Conservation (phyloP, 37 sponge, comb jelly and placozoan genomes). For the Bolinopsis microptera region DNA sequence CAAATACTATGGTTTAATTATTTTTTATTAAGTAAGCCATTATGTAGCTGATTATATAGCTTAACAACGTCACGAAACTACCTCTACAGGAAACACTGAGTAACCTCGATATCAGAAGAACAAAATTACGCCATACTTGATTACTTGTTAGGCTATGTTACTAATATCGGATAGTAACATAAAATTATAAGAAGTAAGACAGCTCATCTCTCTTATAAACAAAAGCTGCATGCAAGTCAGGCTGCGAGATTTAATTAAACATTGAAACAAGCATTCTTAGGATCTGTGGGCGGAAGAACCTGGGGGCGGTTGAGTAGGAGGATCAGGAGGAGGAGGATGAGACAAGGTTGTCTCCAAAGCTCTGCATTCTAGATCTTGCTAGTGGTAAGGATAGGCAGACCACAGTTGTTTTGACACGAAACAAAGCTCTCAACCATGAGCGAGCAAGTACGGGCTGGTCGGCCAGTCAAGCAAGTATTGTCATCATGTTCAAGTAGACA, state of each 20-base stretch:
- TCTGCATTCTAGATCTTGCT: too few species aligned
- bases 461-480: not conserved
- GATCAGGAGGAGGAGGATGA: too few species aligned
- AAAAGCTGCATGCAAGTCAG: not conserved
- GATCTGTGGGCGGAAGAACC: too few species aligned
- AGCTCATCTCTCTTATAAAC: not conserved
- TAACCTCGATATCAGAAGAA: not conserved
- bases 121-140: not conserved
- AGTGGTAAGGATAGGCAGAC: too few species aligned
- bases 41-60: too few species aligned
- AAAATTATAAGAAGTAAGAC: not conserved
- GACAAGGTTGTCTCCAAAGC: too few species aligned
- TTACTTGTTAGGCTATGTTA: not conserved
- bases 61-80: not conserved
- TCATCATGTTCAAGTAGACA: not conserved
- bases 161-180: not conserved
- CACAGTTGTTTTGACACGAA: not conserved
- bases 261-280: too few species aligned
- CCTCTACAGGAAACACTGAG: not conserved
- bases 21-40: too few species aligned
- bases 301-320: too few species aligned
- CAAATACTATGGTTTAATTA: not conserved
- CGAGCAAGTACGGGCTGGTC: not conserved
- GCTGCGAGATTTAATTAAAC: not conserved
- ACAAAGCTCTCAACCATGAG: not conserved